Base-by-base conservation (phyloP, 23 tunicate species). In the Ascidia mentula region DNA sequence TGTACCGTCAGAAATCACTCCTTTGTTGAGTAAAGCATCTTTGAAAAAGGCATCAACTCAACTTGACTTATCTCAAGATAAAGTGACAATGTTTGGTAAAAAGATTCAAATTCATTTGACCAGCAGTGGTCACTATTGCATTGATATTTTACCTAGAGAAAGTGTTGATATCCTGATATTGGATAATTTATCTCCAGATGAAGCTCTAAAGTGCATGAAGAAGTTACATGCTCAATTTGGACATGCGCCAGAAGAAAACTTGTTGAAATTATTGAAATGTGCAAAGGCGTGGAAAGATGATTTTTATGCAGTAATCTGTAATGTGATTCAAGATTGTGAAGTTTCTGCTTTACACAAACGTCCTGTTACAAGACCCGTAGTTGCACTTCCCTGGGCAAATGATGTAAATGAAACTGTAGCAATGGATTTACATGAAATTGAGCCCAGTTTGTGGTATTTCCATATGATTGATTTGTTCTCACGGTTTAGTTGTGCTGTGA, bases 401-500 rank as follows among this genome's bases (percentile, higher is more conserved):
- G 46, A 79, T 34, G 53, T 79, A 31, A 79, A 79, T 79, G 46
- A 34, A 2, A 42, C 65, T 12, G 80, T 77, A 7, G 80, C 80
- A 39, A 40, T 77, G 69, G 80, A 77, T 40, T 31, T 77, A 22
- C 80, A 77, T 46, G 80, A 77, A 28, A 31, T 77, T 40, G 60
- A 40, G 31, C 60, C 69, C 30, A 46, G 36, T 40, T 45, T 77
- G 36, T 77, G 80, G 80, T 77, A 77, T 77, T 77, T 77, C 34
- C 82, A 79, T 36, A 59, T 79, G 17, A 79, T 79, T 79, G 82
- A 79, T 35, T 35, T 79, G 74, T 79, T 79, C 0, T 32, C 82
- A 22, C 15, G 82, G 40, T 36, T 60, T 4, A 59, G 73, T 18
- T 17, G 22, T 59, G 82, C 82, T 1, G 37, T 60, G 34, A 36